These are phyloP conservation scores for Papilio gigon DNA, from an alignment of 2,888 invertebrate genomes.

Conservation along the genomic window DNA sequence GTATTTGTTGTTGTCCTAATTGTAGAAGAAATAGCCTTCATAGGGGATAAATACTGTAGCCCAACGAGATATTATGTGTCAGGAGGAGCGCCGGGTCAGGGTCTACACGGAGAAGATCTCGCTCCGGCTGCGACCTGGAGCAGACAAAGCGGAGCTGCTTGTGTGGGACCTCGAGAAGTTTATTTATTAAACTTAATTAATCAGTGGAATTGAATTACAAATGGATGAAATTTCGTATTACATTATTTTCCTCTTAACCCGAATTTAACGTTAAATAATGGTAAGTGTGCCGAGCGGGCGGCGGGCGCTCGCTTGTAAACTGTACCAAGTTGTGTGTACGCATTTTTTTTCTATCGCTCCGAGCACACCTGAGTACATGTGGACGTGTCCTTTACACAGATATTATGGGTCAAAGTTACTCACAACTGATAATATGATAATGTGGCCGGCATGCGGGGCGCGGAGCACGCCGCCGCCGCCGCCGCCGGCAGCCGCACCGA, in stretches of 20 bases:
- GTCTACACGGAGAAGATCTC: too few relatives aligned
- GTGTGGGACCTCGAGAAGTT: too few relatives aligned
- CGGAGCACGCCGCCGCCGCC: slow-evolving; percentile 48
- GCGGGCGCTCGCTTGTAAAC: neutral
- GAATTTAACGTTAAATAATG: too few relatives aligned
- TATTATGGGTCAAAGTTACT: slow-evolving; percentile 77
- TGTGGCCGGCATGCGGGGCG: slow-evolving; percentile 49
- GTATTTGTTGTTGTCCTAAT: neutral
- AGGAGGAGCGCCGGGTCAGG: too few relatives aligned
- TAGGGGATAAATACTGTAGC: neutral
- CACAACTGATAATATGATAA: slow-evolving; percentile 59
- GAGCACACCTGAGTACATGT: slow-evolving; percentile 43
- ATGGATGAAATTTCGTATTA: too few relatives aligned
- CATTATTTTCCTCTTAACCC: too few relatives aligned
- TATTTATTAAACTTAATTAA: too few relatives aligned
- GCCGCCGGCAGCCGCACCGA: slow-evolving; percentile 43
- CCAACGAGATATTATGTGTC: too few relatives aligned
- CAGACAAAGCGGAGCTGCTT: too few relatives aligned
- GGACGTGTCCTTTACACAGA: slow-evolving; percentile 60
- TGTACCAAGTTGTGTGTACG: neutral
- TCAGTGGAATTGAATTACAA: too few relatives aligned
- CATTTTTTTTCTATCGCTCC: slow-evolving; percentile 47
- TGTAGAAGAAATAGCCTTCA: neutral
- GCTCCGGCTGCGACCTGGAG: too few relatives aligned
- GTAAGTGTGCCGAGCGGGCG: too few relatives aligned